Base-by-base conservation (phyloP, 2,888 invertebrate genomes). In the Platerodrilus igneus region DNA sequence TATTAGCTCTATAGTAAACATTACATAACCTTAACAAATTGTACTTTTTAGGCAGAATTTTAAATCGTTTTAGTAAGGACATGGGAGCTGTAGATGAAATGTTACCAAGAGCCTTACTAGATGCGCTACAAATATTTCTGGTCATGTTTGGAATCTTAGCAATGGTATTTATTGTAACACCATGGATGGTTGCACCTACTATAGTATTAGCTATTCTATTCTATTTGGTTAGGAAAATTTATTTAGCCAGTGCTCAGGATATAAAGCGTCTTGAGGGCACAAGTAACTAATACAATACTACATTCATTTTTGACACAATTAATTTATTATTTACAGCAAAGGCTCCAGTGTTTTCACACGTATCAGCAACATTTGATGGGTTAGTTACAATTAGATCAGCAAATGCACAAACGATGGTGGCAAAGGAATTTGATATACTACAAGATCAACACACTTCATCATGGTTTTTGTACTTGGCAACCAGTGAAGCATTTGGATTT, bases 301-400 rank as follows among this genome's bases (percentile, higher is more conserved):
- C n/a, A n/a, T n/a, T n/a, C n/a, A n/a, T 29, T 32, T 5, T 31
- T 17, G n/a, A n/a, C n/a, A n/a, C 14, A 10, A 11, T 19, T 13
- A 34, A 11, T 15, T 7, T 25, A n/a, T n/a, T n/a, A n/a, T n/a
- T n/a, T 62, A 62, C 73, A 72, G 87, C 83, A 39, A 77, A 87
- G 45, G 91, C 92, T 68, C 94, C 95, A 0, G 86, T 95, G 0
- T 93, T 92, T 64, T 87, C 91, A 0, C 91, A 94, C 62, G 78
- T 94, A 50, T 83, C 86, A n/a, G 84, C 91, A 0, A 83, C 90
- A 0, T 71, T 95, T 4, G 78, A 84, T 44, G 95, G 95, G 1
- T 75, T 95, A 17, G 79, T 86, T 19, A 91, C 91, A 0, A 91
- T 96, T 45, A 75, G 95, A 41, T 84, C 92, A 0, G 80, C 83